Base-by-base conservation (phyloP, 2,113 vertebrate species). In the Cebidichthys violaceus region DNA sequence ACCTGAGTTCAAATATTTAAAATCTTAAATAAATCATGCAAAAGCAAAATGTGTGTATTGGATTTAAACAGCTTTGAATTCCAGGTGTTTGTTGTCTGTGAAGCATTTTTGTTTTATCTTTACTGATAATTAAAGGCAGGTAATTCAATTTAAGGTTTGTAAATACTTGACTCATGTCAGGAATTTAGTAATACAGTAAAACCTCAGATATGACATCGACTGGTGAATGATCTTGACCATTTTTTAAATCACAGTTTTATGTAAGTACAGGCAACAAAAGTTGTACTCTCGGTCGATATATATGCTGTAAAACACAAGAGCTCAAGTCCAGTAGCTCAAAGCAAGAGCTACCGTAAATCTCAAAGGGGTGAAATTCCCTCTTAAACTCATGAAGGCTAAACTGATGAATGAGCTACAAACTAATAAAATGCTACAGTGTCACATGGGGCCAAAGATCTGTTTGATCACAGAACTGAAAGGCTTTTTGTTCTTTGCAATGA, bases 1-100 rank as follows among this genome's bases (percentile, higher is more conserved):
- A 94, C 92, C 92, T 92, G 93, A 94, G 93, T 87, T 90, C 90
- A 92, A 89, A 92, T 91, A 90, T 89, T 92, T 85, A 86, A 89
- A 88, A 89, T 85, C 84, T 88, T 86, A 91, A 91, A 91, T 84
- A 76, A 91, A 88, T 84, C 1, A 29, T 31, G 77, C 73, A 72
- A 85, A 91, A 86, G 15, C 55, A 75, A 29, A 77, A 69, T 54
- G 79, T 74, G 62, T 70, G 77, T 80, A 31, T 68, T 75, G 2
- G 6, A 27, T 67, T 79, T 20, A 50, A 66, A 71, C 6, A 7
- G 39, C 64, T 66, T 73, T 83, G n/a, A 70, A 72, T 83, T 80
- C 50, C n/a, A 60, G 18, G 5, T 74, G 33, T 70, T n/a, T 71
- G 39, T 67, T 35, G 11, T 71, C 37, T 70, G 43, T 57, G 22